Base-by-base conservation (phyloP, 2,797 vertebrate genomes). In the Hemibagrus guttatus region DNA sequence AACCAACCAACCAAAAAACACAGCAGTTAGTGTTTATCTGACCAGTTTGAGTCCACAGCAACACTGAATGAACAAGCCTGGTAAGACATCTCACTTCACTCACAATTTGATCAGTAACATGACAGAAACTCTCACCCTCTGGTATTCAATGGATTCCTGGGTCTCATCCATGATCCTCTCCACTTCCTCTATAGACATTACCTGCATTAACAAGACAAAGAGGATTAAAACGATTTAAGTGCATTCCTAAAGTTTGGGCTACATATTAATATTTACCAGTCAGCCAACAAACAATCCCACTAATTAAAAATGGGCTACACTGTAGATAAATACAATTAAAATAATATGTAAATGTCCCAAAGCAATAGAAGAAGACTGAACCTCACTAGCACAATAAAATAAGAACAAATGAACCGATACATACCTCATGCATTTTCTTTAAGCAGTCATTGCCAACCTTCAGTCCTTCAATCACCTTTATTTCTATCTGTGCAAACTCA, bases 91-190 rank as follows among this genome's bases (percentile, higher is more conserved):
- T 80, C 58, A 63, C 16, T 63, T 80, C 35, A 63, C 61, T 42
- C 13, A 42, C 16, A 0, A n/a, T 61, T 56, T 17, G 5, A 80
- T 23, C 79, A 28, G 39, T 64, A 64, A 49, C 26, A 49, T 35
- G 74, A 79, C 0, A 26, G 5, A 35, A 42, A 21, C 4, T 79
- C 95, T 11, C 89, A 98, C 98, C 95, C 95, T 93, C 92, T 99
- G 98, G 92, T 99, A 99, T 88, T 98, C 97, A 42, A 99, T 95
- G 2, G 96, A 93, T 0, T 99, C 98, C 71, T 98, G 96, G 0
- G 98, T 99, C 91, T 99, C 98, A 64, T 98, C 98, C 93, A 99
- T 96, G 14, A 99, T 98, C 59, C 96, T 94, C 83, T 99, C 98
- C 14, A 98, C 98, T 3, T 99, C 98, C 83, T 99, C 98, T 42